Conservation (phyloP, 1,140 invertebrate species). For the Achroia grisella region DNA sequence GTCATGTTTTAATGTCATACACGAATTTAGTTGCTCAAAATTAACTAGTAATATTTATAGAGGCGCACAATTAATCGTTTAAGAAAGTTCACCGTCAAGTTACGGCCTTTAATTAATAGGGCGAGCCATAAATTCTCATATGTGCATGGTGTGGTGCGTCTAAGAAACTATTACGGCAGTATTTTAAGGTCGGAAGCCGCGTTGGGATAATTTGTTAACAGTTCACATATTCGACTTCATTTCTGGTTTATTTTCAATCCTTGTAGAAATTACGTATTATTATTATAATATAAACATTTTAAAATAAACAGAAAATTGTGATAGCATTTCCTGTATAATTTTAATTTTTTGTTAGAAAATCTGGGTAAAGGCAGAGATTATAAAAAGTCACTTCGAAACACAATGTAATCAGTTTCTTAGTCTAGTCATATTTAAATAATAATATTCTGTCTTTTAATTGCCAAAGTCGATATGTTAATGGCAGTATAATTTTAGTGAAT, state of each 20-base stretch:
- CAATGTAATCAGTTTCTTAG: too few relatives aligned
- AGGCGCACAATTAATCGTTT: constrained; percentile 23
- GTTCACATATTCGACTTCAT: not conserved
- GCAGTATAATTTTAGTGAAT: too few relatives aligned
- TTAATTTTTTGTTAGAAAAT: not conserved
- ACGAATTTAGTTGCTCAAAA: too few relatives aligned
- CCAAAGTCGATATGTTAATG: too few relatives aligned
- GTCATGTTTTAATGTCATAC: too few relatives aligned
- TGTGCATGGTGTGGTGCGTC: constrained; percentile 14
- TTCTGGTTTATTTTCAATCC: too few relatives aligned
- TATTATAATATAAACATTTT: too few relatives aligned
- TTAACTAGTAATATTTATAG: constrained; percentile 13
- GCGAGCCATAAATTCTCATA: constrained; percentile 26
- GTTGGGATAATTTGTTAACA: constrained; percentile 17
- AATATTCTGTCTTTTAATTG: too few relatives aligned
- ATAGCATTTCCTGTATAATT: not conserved
- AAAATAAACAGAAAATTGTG: too few relatives aligned
- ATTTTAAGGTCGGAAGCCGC: constrained; percentile 10
- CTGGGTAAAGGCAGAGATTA: too few relatives aligned
- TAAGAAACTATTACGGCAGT: constrained; percentile 19
- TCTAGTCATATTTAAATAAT: too few relatives aligned
- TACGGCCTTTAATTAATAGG: constrained; percentile 27
- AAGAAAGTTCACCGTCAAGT: constrained; percentile 19
- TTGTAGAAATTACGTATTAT: not conserved
- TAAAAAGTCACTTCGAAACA: too few relatives aligned